Percentiles rank a stretch among this genome's conserved stretches.
Conservation (phyloP, 2,113 vertebrate species). For the Lophotis ruficrista region DNA sequence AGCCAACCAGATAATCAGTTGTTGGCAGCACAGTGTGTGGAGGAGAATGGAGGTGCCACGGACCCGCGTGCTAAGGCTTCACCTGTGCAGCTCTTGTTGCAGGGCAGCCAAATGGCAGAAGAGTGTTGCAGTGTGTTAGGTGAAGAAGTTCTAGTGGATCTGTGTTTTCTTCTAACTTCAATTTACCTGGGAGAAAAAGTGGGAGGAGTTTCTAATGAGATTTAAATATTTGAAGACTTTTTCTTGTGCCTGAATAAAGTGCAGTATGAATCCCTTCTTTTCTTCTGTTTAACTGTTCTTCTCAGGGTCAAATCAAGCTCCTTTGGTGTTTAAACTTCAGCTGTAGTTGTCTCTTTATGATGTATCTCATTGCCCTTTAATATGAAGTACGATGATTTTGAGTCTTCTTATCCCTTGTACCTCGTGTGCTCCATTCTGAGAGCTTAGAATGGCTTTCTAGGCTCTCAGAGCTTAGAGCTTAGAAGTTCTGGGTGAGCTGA, state of each 20-base stretch:
- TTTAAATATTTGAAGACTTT: neutral
- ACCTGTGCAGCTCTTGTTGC: neutral
- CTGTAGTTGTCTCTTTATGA: neutral
- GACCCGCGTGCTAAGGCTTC: fast-evolving
- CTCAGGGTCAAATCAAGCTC: neutral
- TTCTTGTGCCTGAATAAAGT: neutral
- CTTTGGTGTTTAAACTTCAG: neutral
- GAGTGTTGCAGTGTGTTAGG: neutral
- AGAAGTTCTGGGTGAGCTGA: neutral
- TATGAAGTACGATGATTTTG: neutral
- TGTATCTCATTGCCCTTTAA: neutral
- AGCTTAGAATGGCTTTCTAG: neutral
- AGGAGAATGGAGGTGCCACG: neutral
- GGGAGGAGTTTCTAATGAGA: neutral
- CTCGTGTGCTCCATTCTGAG: neutral
- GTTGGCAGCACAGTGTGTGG: neutral
- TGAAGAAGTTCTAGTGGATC: neutral
- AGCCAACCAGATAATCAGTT: fast-evolving
- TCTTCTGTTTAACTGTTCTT: neutral
- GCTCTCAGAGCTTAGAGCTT: too few species aligned
- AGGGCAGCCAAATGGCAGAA: neutral
- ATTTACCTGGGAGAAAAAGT: neutral
- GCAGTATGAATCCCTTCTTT: neutral
- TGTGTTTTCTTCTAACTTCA: neutral
- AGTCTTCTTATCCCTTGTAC: neutral